phyloP scores from a whole-genome alignment of 2,113 vertebrate genomes.

The Brachypteracias leptosomus region DNA sequence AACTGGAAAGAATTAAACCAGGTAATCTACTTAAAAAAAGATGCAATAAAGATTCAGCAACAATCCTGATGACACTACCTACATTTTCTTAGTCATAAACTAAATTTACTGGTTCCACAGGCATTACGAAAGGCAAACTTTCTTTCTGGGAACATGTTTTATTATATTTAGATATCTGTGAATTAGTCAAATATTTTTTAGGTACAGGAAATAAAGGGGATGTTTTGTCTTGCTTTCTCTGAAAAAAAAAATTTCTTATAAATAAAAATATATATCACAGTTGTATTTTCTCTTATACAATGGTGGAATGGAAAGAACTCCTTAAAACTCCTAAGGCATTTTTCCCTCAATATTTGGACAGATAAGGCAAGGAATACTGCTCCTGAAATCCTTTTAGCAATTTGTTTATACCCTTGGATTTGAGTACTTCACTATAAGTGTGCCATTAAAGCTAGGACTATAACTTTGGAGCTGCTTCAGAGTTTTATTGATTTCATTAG shows the following conservation, averaged over 20 bases:
- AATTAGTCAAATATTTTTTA: background rate
- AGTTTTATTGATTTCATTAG: background rate
- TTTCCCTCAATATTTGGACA: background rate
- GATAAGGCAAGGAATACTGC: background rate
- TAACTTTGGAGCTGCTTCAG: background rate
- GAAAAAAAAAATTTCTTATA: background rate
- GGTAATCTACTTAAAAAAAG: background rate
- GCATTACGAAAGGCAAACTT: background rate
- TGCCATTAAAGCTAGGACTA: background rate
- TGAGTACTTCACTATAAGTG: background rate
- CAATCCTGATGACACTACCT: background rate
- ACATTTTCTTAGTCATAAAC: background rate
- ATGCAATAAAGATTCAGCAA: fast-evolving
- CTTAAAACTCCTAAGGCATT: fast-evolving
- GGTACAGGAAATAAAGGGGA: background rate
- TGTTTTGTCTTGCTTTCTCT: background rate
- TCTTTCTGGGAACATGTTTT: background rate
- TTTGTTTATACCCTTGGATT: background rate
- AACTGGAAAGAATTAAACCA: background rate
- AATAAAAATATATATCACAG: background rate
- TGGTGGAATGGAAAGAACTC: fast-evolving
- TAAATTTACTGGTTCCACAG: background rate
- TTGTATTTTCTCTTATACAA: background rate
- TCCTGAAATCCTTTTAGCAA: background rate
- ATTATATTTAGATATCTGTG: background rate